Conservation (phyloP, 2,113 vertebrate genomes). For the Cepphus grylle region DNA sequence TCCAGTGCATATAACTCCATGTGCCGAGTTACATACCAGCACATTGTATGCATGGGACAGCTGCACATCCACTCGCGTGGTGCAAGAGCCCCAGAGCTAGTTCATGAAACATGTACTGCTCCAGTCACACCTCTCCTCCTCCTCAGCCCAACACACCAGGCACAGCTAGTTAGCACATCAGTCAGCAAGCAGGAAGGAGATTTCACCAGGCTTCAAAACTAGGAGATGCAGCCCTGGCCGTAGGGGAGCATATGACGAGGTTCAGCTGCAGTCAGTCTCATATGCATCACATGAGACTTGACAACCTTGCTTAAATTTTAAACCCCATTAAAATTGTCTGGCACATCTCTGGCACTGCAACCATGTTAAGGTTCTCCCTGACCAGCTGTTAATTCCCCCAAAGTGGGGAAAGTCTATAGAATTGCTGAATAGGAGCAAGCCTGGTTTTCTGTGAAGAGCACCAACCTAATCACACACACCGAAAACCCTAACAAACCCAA, state of each 20-base stretch:
- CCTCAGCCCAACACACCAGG: not conserved
- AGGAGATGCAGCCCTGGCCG: not conserved
- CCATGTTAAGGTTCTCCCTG: not conserved
- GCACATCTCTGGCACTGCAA: not conserved
- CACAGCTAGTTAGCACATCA: not conserved
- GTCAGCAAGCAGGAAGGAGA: not conserved
- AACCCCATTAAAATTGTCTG: not conserved
- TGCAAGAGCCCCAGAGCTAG: not conserved
- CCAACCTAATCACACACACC: not conserved
- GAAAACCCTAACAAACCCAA: not conserved
- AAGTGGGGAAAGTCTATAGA: not conserved
- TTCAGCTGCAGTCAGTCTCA: not conserved
- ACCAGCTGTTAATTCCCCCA: not conserved
- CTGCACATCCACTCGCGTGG: accelerated
- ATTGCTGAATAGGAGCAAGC: not conserved
- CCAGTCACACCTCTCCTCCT: not conserved
- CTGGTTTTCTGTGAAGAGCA: not conserved
- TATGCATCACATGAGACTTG: not conserved
- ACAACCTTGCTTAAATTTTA: not conserved
- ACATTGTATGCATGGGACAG: accelerated
- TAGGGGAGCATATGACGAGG: not conserved
- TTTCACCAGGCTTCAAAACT: not conserved
- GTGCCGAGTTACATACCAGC: not conserved
- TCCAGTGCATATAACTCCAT: not conserved
- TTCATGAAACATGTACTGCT: accelerated